Conservation (phyloP, 92 coral and sea anemone genomes). For the Blastomussa wellsi region DNA sequence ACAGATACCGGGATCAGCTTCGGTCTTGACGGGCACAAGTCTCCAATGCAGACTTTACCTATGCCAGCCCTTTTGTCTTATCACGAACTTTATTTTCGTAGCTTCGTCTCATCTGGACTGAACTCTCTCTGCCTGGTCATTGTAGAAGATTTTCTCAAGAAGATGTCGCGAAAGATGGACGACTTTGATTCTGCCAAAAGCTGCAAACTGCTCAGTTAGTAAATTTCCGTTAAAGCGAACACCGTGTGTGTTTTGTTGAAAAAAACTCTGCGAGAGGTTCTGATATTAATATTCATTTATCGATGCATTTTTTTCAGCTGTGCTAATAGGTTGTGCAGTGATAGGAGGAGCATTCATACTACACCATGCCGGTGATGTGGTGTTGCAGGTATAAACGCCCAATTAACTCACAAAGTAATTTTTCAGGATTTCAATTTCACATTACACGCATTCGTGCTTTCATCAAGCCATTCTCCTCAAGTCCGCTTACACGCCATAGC, state of each 20-base stretch:
- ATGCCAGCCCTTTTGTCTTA: not conserved
- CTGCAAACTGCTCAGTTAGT: conserved; percentile 61
- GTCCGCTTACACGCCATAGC: not conserved
- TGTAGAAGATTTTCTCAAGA: conserved; percentile 68
- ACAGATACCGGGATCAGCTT: too few species aligned
- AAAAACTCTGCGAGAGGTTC: not conserved
- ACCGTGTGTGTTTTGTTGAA: not conserved
- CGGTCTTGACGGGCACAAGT: too few species aligned
- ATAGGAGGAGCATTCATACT: conserved; percentile 63
- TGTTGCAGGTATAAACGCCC: conserved; percentile 41
- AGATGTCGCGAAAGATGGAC: conserved; percentile 33
- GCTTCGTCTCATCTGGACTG: conserved; percentile 68
- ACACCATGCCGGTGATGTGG: conserved; percentile 42
- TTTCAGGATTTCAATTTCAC: too few species aligned
- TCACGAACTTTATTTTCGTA: conserved; percentile 8
- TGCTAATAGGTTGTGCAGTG: conserved; percentile 39
- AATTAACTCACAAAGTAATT: not conserved
- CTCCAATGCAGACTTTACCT: too few species aligned
- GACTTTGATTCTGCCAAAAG: conserved; percentile 58
- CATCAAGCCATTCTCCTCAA: not conserved
- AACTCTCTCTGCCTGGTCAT: conserved; percentile 58
- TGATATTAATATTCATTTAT: not conserved
- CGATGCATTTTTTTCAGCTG: conserved; percentile 34
- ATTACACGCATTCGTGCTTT: too few species aligned
- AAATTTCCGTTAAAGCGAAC: not conserved